Percentiles rank a stretch among this genome's conserved stretches.
Conservation (phyloP, 2,797 vertebrate species). For the Trematomus bernacchii region DNA sequence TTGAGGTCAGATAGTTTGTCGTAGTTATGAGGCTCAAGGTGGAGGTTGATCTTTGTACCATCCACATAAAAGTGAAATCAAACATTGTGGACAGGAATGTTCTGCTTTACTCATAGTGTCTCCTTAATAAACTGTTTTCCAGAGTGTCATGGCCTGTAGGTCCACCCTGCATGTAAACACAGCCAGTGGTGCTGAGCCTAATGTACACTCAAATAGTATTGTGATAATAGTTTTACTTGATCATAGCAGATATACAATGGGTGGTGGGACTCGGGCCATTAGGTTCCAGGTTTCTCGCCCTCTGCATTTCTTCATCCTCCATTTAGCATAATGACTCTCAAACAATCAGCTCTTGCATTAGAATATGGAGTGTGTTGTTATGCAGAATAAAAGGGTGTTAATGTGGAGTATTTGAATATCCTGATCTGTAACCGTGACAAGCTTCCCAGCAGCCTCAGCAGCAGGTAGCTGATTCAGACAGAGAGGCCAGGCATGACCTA, state of each 20-base stretch:
- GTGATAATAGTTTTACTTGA: constrained; percentile 68
- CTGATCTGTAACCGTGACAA: constrained; percentile 59
- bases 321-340: constrained; percentile 79
- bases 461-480: constrained; percentile 58
- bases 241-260: constrained; percentile 64
- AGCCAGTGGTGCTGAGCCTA: constrained; percentile 43
- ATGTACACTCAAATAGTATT: constrained; percentile 60
- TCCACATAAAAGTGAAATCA: too few relatives aligned
- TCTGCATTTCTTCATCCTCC: constrained; percentile 70
- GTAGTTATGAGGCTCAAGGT: too few relatives aligned
- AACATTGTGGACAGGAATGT: not conserved
- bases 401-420: constrained; percentile 73
- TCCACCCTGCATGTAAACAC: constrained; percentile 50
- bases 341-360: constrained; percentile 69
- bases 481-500: constrained; percentile 62
- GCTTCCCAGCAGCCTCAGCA: constrained; percentile 45
- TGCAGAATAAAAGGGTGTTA: constrained; percentile 74
- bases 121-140: constrained; percentile 46
- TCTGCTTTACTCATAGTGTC: constrained; percentile 43
- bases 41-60: too few relatives aligned
- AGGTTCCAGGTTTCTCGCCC: constrained; percentile 66
- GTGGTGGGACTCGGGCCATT: constrained; percentile 62
- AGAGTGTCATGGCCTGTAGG: constrained; percentile 16
- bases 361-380: constrained; percentile 69
- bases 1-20: too few relatives aligned